Base-by-base conservation (phyloP, 2,113 vertebrate genomes). In the Euleptes europaea region DNA sequence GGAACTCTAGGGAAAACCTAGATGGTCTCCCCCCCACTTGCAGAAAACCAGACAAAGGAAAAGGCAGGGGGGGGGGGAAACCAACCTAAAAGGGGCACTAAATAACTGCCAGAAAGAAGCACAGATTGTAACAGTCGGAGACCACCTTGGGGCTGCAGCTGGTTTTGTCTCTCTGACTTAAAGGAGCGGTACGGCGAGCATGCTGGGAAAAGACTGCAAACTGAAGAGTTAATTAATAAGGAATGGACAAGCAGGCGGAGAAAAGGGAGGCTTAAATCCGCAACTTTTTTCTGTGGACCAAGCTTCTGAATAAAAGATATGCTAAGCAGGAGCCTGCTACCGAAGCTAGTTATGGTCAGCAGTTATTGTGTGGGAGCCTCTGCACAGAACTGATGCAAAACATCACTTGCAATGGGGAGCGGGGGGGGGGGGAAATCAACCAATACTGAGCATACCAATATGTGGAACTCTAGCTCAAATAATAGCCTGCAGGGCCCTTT, bases 1-100 rank as follows among this genome's bases (percentile, higher is more conserved):
- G 92, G 86, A 79, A 81, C 92, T 86, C 92, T 67, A 19, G 87
- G 93, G 93, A 91, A 89, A 90, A 87, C 85, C 89, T 54, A 92
- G 93, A 92, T 91, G 84, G 86, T 89, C 87, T 88, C 79, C 86
- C 88, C 91, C 23, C 91, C 19, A 65, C 78, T 88, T 80, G 44
- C 57, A 71, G 1, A 88, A 91, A 85, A 86, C 26, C 87, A 90
- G 89, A 94, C 92, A 94, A 94, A 93, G 86, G 79, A 78, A 90
- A 92, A 92, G 87, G 78, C 84, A 49, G 47, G 83, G 90, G 81
- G 3, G 42, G 82, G 89, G 33, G 91, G 90, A 85, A 54, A 88
- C 83, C n/a, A 3, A 44, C 80, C 84, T 51, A 78, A 85, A 79
- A 92, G 77, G 85, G 83, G 73, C 86, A 65, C 73, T 91, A 91